Evolutionary conservation across 2,797 vertebrate genomes (phyloP), one percentile per base, ranked within the genome.

Genomic region (Iguana delicatissima): DNA sequence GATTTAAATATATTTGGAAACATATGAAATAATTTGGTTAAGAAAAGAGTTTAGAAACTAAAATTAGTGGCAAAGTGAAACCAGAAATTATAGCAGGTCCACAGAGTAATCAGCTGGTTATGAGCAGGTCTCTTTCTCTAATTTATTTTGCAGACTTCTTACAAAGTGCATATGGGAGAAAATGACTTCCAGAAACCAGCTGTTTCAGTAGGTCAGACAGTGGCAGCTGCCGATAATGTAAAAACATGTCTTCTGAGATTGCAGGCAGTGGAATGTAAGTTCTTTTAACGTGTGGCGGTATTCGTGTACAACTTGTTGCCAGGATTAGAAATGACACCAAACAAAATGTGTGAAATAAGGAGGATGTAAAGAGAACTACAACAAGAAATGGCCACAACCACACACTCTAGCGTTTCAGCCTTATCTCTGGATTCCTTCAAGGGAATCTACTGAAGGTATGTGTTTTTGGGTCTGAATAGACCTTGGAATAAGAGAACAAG

Each of bases 181-280:
- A 96, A 97, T 97, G 94, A 93, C 88, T 97, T 96, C 96, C 97
- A 97, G 97, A 95, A 97, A 95, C 80, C 57, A n/a, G 86, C 84
- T 29, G 89, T 93, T 95, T 89, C 74, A 93, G 46, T 93, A 80
- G 95, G 91, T 94, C 92, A n/a, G 29, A 90, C 93, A 84, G 95
- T 59, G 89, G 97, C 84, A 88, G 89, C 92, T 64, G 90, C 92
- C 73, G 91, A 87, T 90, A 92, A 3, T 90, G 92, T 84, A 93
- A 94, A 93, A 95, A 93, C 92, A 92, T 22, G 85, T 83, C 12
- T 74, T 87, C 90, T 29, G 0, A 18, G 46, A 89, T 91, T 90
- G 67, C 90, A 95, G 90, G 95, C 96, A 92, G 94, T 26, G 92
- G 87, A 90, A 96, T 46, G 91, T 90, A 74, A 95, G 90, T 91